Base-by-base conservation (phyloP, 2,888 invertebrate species). In the Drosophila bunnanda region DNA sequence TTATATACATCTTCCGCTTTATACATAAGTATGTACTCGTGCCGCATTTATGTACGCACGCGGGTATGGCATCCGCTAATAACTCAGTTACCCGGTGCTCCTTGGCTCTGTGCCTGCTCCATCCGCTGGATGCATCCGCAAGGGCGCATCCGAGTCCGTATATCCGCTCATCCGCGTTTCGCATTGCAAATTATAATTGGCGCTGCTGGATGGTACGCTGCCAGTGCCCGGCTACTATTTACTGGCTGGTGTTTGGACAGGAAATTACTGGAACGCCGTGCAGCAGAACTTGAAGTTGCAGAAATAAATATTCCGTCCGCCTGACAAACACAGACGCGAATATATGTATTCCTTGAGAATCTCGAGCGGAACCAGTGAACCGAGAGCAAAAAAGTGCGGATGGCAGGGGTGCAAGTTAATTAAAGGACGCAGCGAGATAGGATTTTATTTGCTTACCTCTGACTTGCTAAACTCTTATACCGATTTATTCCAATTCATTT, bases 21-120 rank as follows among this genome's bases (percentile, higher is more conserved):
- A 22, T 57, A 41, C 38, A 67, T 68, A 55, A 55, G 56, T 68
- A 48, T 25, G 46, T 32, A 52, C 34, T 50, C 20, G 32, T 5
- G 32, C 50, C 20, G 5, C 50, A 48, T 34, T 67, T 67, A 68
- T 67, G 55, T 67, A 55, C 66, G 69, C 66, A 48, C 44, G 39
- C 46, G 25, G 25, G 22, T 67, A 22, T 70, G 55, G 80, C 70
- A 76, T 79, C 75, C 76, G 83, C 83, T 86, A 83, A 83, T 86
- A 88, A 83, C 78, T 82, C 75, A 74, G 88, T 88, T 88, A 80
- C 62, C 57, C 44, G 48, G 43, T 67, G 25, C 50, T 56, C 44
- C 75, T 79, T 82, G 71, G 80, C 78, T 68, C 65, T 74, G 59
- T 76, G 78, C 81, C 70, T 76, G 69, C 60, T 48, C 53, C 54